These are phyloP conservation scores for Platichthys stellatus DNA, from an alignment of 2,113 vertebrate species.

Conservation along the genomic window DNA sequence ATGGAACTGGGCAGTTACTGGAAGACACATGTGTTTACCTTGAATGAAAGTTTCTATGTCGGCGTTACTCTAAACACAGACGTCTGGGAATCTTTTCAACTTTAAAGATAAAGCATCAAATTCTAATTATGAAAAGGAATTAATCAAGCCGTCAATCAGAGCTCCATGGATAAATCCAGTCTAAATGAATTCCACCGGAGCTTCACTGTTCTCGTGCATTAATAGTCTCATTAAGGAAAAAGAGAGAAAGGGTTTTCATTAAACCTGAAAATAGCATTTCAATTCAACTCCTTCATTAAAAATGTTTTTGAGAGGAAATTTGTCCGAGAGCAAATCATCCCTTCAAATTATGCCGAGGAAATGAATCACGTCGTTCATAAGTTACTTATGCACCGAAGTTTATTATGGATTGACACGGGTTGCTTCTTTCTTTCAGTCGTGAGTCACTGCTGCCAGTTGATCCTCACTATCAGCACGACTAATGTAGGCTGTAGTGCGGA, in stretches of 20 bases:
- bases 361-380: slow-evolving; percentile 28
- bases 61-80: neutral
- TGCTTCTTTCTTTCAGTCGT: neutral
- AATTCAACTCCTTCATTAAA: slow-evolving; percentile 44
- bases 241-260: slow-evolving; percentile 22
- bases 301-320: slow-evolving; percentile 32
- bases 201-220: slow-evolving; percentile 25
- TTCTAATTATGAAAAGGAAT: slow-evolving; percentile 15
- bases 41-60: neutral
- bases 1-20: slow-evolving; percentile 12
- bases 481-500: neutral
- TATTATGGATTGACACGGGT: slow-evolving; percentile 11
- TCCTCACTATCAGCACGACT: neutral
- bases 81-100: neutral
- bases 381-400: slow-evolving; percentile 18
- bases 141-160: slow-evolving; percentile 32
- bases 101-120: neutral
- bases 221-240: slow-evolving; percentile 40
- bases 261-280: slow-evolving; percentile 55
- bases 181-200: slow-evolving; percentile 32
- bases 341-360: slow-evolving; percentile 12
- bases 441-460: neutral
- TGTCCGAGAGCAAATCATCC: slow-evolving; percentile 28
- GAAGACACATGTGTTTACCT: slow-evolving; percentile 16
- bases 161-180: slow-evolving; percentile 13